phyloP scores from a whole-genome alignment of 2,888 invertebrate species.

The Cheiracanthium punctorium region DNA sequence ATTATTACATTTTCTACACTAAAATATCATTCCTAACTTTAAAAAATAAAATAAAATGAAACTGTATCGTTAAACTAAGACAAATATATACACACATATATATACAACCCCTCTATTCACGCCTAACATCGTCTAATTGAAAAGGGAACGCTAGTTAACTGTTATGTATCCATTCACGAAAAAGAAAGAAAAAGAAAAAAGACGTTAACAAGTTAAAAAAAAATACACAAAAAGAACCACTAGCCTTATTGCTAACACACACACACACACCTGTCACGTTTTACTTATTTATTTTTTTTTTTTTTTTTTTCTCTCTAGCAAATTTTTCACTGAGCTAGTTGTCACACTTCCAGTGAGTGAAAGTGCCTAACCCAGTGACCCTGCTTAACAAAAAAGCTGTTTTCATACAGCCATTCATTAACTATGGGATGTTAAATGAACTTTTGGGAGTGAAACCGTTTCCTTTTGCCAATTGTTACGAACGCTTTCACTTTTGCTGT shows the following conservation, averaged over 20 bases:
- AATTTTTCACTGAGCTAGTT: slow-evolving; percentile 27
- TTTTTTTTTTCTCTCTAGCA: slow-evolving; percentile 1
- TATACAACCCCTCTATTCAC: slow-evolving; percentile 13
- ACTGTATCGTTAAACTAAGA: too few relatives aligned
- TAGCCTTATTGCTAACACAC: slow-evolving; percentile 28
- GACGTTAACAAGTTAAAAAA: slow-evolving; percentile 41
- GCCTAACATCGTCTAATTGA: slow-evolving; percentile 13
- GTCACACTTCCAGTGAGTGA: slow-evolving; percentile 48
- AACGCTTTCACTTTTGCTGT: background rate
- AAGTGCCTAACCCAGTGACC: slow-evolving; percentile 64
- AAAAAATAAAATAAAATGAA: too few relatives aligned
- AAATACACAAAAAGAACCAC: slow-evolving; percentile 17
- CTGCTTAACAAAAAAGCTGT: slow-evolving; percentile 39
- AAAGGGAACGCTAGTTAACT: slow-evolving; percentile 31
- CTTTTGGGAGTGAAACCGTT: slow-evolving; percentile 35
- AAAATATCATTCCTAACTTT: too few relatives aligned
- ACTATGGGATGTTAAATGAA: slow-evolving; percentile 24
- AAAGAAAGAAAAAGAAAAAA: too few relatives aligned
- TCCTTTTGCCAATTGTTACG: background rate
- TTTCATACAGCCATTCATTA: slow-evolving; percentile 54
- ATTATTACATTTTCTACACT: too few relatives aligned
- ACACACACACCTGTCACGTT: slow-evolving; percentile 56
- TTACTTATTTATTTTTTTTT: slow-evolving; percentile 21
- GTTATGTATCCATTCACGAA: slow-evolving; percentile 30
- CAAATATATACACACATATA: too few relatives aligned